These are phyloP conservation scores for Heliconius hermathena DNA, from an alignment of 1,140 invertebrate species.

Conservation along the genomic window DNA sequence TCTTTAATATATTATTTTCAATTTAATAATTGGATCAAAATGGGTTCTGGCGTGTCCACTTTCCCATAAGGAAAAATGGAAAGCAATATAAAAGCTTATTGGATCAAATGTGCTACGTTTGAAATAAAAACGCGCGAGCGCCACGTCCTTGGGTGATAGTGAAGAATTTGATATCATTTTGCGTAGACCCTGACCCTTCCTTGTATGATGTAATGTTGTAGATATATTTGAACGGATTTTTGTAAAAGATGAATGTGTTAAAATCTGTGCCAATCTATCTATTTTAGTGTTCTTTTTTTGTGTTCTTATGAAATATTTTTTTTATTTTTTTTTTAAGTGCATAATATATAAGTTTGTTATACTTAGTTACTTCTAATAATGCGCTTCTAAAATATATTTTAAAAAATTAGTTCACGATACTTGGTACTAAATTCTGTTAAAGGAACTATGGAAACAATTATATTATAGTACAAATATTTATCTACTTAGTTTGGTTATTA, in stretches of 20 bases:
- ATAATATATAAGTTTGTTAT: no score
- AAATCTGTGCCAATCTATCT: background rate
- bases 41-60: background rate
- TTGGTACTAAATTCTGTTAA: no score
- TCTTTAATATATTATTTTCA: background rate
- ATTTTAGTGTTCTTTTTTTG: background rate
- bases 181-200: background rate
- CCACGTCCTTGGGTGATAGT: conserved; percentile 18
- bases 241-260: background rate
- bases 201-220: background rate
- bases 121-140: conserved; percentile 20
- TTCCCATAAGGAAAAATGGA: conserved; percentile 2
- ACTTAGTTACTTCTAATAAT: no score
- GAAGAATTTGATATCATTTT: conserved; percentile 24
- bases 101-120: conserved; percentile 22
- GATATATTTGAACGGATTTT: background rate
- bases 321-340: no score
- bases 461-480: no score
- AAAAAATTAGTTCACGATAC: no score
- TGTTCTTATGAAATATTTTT: background rate
- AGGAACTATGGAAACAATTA: no score
- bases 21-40: conserved; percentile 2
- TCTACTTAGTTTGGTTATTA: no score
- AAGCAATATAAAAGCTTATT: conserved; percentile 24
- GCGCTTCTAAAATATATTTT: no score